These are phyloP conservation scores for Deilephila porcellus DNA, from an alignment of 2,888 invertebrate genomes.

Conservation along the genomic window DNA sequence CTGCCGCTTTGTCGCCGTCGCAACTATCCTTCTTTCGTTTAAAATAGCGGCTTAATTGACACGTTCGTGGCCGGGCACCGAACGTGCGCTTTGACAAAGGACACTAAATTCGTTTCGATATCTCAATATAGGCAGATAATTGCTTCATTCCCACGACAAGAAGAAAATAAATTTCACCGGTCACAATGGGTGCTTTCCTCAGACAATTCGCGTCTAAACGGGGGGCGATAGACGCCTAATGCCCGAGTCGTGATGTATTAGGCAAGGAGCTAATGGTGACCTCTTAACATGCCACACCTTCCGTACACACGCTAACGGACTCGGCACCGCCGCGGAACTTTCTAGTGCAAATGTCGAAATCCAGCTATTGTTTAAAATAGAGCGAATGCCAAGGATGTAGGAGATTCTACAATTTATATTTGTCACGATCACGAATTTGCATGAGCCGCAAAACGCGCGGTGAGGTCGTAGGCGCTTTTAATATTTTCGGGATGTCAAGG, in stretches of 20 bases:
- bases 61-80: neutral
- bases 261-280: conserved; percentile 65
- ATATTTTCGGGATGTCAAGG: conserved; percentile 61
- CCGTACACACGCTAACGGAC: conserved; percentile 41
- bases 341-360: conserved; percentile 51
- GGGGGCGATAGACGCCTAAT: conserved; percentile 71
- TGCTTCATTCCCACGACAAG: conserved; percentile 73
- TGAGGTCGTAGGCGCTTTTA: conserved; percentile 60
- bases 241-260: conserved; percentile 74
- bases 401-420: conserved; percentile 70
- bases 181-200: conserved; percentile 75
- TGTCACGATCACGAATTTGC: conserved; percentile 74
- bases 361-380: conserved; percentile 66
- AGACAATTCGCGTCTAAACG: conserved; percentile 71
- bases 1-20: conserved; percentile 2
- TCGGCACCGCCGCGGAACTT: conserved; percentile 36
- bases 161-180: conserved; percentile 73
- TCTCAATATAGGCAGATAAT: conserved; percentile 68
- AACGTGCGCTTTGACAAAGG: conserved; percentile 48
- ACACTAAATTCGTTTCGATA: conserved; percentile 63
- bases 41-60: conserved; percentile 17
- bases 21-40: conserved; percentile 33
- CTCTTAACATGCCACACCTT: conserved; percentile 61
- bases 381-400: conserved; percentile 75
- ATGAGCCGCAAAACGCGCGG: conserved; percentile 54